phyloP scores from a whole-genome alignment of 2,888 invertebrate species.

The Metellina segmentata region DNA sequence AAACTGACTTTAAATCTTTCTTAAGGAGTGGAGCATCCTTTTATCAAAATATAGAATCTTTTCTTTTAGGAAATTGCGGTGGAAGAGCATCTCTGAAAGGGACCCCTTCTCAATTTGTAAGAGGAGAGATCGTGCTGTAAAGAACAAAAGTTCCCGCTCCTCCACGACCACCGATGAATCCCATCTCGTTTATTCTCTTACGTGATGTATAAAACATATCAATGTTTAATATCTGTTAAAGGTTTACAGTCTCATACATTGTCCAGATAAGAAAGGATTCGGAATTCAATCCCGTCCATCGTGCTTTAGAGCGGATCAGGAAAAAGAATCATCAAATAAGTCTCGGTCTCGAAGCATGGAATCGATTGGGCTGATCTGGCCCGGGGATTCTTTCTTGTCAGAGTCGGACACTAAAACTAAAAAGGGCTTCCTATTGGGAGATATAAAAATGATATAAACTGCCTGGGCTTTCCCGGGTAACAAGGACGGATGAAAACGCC shows the following conservation, averaged over 20 bases:
- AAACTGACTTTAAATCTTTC: neutral
- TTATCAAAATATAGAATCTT: neutral
- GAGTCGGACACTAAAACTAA: conserved; percentile 58
- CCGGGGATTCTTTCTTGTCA: conserved; percentile 43
- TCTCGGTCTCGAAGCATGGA: conserved; percentile 32
- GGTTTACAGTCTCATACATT: neutral
- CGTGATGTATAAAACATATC: conserved; percentile 47
- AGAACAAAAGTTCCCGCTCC: neutral
- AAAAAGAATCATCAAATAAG: conserved; percentile 62
- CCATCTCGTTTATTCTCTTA: conserved; percentile 8
- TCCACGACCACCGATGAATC: neutral
- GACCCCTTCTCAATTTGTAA: neutral
- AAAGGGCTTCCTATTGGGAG: conserved; percentile 53
- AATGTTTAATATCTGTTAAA: conserved; percentile 49
- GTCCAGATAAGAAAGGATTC: conserved; percentile 34
- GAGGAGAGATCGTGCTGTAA: neutral
- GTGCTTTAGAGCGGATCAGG: conserved; percentile 56
- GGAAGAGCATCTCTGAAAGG: neutral
- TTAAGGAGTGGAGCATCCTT: neutral
- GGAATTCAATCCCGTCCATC: conserved; percentile 52
- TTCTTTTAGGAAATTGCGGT: neutral
- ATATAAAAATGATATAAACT: conserved; percentile 68
- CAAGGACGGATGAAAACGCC: conserved; percentile 36
- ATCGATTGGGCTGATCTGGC: conserved; percentile 47
- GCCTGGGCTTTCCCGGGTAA: conserved; percentile 29